phyloP scores from a whole-genome alignment of 1,140 invertebrate genomes.

The Calycopis cecrops region DNA sequence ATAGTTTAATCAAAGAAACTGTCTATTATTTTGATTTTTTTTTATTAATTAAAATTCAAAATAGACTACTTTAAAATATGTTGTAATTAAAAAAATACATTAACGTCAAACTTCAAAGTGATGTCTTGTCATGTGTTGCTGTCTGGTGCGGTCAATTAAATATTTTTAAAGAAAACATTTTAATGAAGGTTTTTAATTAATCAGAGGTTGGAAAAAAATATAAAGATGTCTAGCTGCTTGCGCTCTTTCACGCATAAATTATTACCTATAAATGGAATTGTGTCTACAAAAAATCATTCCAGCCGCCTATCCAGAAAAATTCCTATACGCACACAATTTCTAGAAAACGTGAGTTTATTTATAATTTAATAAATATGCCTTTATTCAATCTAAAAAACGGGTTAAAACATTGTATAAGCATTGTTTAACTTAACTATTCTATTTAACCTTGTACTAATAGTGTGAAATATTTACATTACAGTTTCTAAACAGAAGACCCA shows the following conservation, averaged over 20 bases:
- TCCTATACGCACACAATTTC: constrained; percentile 59
- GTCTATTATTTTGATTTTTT: too few relatives aligned
- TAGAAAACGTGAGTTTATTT: constrained; percentile 61
- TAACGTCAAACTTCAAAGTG: neutral
- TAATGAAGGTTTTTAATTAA: constrained; percentile 9
- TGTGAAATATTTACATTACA: constrained; percentile 32
- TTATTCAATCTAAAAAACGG: too few relatives aligned
- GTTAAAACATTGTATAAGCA: too few relatives aligned
- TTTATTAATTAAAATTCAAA: too few relatives aligned
- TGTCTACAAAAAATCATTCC: constrained; percentile 64
- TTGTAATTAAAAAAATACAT: neutral
- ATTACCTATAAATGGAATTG: constrained; percentile 66
- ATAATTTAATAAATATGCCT: too few relatives aligned
- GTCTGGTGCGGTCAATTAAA: constrained; percentile 5
- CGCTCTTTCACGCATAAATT: constrained; percentile 65
- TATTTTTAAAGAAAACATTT: constrained; percentile 8
- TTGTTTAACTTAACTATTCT: constrained; percentile 13
- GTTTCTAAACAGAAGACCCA: constrained; percentile 55
- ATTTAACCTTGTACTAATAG: constrained; percentile 30
- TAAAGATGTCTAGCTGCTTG: constrained; percentile 67
- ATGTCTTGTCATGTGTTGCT: neutral
- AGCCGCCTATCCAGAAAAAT: constrained; percentile 64
- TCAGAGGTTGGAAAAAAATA: constrained; percentile 30
- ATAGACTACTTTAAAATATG: too few relatives aligned
- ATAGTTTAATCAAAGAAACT: too few relatives aligned